phyloP scores from a whole-genome alignment of 2,888 invertebrate species.

The Pandemis corylana region DNA sequence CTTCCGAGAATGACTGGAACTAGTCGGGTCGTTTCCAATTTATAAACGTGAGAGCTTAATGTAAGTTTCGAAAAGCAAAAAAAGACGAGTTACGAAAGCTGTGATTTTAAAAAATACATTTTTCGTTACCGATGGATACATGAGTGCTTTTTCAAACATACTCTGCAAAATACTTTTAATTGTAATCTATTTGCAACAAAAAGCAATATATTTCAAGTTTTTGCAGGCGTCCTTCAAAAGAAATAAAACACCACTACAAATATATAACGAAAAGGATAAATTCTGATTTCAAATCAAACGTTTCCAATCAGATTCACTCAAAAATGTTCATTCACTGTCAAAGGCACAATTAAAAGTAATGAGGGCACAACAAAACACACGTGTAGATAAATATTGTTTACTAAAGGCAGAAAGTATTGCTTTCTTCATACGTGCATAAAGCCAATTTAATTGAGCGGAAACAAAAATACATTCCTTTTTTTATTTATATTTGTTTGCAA shows the following conservation, averaged over 20 bases:
- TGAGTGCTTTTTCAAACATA: no score
- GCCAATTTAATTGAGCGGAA: background rate
- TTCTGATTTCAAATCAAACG: background rate
- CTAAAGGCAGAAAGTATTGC: background rate
- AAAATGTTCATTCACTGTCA: background rate
- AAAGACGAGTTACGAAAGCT: no score
- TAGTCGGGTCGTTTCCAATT: no score
- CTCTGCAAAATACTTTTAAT: no score
- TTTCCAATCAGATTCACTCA: background rate
- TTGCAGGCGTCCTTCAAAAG: no score
- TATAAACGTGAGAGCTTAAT: no score
- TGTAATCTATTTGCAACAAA: no score
- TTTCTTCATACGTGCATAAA: background rate
- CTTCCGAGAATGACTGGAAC: no score
- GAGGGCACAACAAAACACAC: background rate
- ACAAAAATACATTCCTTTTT: background rate
- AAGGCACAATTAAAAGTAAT: conserved; percentile 26
- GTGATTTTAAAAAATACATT: no score
- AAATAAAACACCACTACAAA: background rate
- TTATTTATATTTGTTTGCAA: background rate
- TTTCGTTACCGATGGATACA: no score
- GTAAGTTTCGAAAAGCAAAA: background rate
- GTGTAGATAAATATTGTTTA: background rate
- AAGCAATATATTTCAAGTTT: background rate
- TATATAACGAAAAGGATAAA: background rate